phyloP scores from a whole-genome alignment of 2,113 vertebrate genomes.

The Glaucidium brasilianum region DNA sequence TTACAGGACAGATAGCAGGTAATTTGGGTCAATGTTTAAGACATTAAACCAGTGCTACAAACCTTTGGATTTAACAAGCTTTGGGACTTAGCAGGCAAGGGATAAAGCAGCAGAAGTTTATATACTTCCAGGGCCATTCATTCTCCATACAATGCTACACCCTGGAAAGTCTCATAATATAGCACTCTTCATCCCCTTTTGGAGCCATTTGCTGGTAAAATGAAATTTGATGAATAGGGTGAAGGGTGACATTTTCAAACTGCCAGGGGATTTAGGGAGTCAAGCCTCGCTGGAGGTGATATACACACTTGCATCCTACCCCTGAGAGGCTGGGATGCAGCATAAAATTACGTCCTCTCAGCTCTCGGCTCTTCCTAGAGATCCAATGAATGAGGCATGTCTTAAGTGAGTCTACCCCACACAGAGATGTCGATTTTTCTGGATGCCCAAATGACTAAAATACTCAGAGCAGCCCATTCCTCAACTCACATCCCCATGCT shows the following conservation, averaged over 20 bases:
- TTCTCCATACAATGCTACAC: background rate
- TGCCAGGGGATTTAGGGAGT: background rate
- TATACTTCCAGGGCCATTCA: background rate
- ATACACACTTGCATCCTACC: background rate
- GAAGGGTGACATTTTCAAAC: background rate
- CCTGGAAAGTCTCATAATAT: background rate
- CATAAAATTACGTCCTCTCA: background rate
- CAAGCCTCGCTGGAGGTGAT: background rate
- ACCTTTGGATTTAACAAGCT: constrained; percentile 20
- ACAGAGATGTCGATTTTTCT: background rate
- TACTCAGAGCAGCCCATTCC: background rate
- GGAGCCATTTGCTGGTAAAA: background rate
- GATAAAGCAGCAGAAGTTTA: constrained; percentile 7
- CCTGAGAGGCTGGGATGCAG: background rate
- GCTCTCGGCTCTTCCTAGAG: background rate
- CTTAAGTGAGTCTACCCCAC: background rate
- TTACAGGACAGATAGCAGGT: background rate
- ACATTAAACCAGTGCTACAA: background rate
- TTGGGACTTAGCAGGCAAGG: background rate
- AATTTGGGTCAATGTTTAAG: background rate
- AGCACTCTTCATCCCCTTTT: background rate
- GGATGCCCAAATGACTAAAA: background rate
- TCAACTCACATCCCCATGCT: background rate
- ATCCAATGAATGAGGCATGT: background rate
- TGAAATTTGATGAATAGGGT: background rate